A percentile compares a stretch with the other conserved stretches of the same genome.
Evolutionary conservation across 2,888 invertebrate species (phyloP).

Genomic region (Nephrotoma flavescens): DNA sequence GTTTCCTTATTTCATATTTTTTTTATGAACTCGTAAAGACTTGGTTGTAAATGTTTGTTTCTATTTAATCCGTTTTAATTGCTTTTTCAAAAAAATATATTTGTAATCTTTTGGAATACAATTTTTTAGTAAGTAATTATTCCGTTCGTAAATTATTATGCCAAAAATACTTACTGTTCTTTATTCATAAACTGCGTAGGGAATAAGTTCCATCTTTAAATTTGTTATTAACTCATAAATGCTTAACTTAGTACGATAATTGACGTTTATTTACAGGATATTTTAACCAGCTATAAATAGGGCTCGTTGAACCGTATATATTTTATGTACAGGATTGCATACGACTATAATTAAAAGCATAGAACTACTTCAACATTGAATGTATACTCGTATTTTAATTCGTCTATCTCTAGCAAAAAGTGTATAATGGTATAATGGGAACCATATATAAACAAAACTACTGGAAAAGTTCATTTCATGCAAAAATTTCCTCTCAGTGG

Average conservation of each 20-base stretch:
- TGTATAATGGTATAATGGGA: background rate
- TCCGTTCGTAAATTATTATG: background rate
- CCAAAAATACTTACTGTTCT: background rate
- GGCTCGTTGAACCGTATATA: background rate
- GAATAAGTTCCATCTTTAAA: background rate
- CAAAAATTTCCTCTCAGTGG: background rate
- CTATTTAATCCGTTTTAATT: background rate
- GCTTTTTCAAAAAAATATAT: background rate
- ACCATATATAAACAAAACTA: background rate
- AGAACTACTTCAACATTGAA: background rate
- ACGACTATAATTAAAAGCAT: background rate
- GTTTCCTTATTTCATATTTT: background rate
- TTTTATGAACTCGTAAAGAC: background rate
- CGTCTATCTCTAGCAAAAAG: background rate
- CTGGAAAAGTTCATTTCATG: background rate
- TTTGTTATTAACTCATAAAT: background rate
- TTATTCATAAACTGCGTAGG: background rate
- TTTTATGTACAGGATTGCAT: background rate
- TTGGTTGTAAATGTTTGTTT: background rate
- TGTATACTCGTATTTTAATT: background rate
- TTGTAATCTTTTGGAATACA: background rate
- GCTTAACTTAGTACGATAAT: background rate
- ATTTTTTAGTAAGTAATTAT: background rate
- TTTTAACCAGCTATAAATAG: background rate
- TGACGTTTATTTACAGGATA: background rate